These are phyloP conservation scores for Lithophane ornitopus DNA, from an alignment of 2,888 invertebrate species.

Conservation along the genomic window DNA sequence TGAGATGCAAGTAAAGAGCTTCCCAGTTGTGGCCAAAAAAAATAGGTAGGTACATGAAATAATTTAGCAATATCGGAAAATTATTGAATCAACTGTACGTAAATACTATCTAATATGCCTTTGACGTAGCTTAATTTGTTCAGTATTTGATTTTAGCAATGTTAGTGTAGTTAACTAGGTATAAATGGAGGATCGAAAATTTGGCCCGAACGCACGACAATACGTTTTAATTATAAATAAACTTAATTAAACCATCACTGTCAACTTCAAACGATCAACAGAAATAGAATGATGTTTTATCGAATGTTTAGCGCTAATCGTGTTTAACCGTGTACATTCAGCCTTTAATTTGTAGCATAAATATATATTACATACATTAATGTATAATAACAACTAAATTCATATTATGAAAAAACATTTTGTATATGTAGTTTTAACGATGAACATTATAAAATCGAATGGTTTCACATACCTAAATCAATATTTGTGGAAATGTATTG, in stretches of 20 bases:
- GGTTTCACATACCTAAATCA: constrained; percentile 1
- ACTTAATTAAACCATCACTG: neutral
- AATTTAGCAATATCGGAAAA: neutral
- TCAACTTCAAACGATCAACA: neutral
- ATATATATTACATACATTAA: neutral
- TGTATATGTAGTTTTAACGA: too few relatives aligned
- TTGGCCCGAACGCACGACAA: neutral
- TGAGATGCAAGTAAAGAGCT: too few relatives aligned
- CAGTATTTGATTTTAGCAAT: too few relatives aligned
- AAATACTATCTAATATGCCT: neutral
- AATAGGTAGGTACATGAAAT: neutral
- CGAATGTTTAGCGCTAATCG: neutral
- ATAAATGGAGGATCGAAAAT: neutral
- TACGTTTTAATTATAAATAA: neutral
- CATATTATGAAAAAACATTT: neutral
- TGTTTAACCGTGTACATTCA: neutral
- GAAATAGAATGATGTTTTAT: neutral
- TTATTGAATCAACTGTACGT: neutral
- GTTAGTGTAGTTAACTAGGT: neutral
- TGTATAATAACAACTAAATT: neutral
- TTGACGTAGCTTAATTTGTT: too few relatives aligned
- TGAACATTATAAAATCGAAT: neutral
- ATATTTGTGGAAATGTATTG: constrained; percentile 11
- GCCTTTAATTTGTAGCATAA: neutral
- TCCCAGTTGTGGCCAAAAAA: too few relatives aligned